Evolutionary conservation across 2,113 vertebrate species (phyloP).

Genomic region (Oryzias curvinotus): DNA sequence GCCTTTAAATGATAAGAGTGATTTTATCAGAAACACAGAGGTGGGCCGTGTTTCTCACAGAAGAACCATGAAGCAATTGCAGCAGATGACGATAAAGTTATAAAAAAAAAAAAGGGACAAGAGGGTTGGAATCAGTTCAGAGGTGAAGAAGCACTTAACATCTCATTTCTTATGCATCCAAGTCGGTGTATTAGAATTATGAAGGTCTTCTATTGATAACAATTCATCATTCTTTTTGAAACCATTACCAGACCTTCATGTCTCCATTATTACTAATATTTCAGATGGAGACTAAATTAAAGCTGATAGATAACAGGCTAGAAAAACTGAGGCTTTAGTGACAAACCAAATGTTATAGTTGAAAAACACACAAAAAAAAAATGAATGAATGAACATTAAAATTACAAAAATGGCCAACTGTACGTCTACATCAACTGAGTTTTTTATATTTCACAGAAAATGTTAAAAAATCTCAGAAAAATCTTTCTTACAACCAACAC

Average conservation of each 20-base stretch:
- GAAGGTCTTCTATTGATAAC: constrained; percentile 4
- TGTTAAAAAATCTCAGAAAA: constrained; percentile 10
- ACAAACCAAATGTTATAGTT: too few relatives aligned
- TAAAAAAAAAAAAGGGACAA: too few relatives aligned
- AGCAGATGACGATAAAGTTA: neutral
- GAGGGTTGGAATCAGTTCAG: neutral
- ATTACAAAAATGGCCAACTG: neutral
- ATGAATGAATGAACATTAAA: neutral
- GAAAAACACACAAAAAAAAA: neutral
- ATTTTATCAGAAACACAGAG: constrained; percentile 5
- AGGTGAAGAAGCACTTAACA: neutral
- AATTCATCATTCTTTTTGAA: neutral
- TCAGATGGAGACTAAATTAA: neutral
- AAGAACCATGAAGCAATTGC: neutral
- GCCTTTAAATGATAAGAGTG: constrained; percentile 23
- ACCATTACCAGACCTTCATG: neutral
- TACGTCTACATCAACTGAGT: neutral
- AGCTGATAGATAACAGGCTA: neutral
- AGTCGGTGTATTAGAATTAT: neutral
- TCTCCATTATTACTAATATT: constrained; percentile 7
- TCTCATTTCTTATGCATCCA: neutral
- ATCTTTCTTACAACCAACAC: neutral
- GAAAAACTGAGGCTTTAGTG: neutral
- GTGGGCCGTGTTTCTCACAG: neutral
- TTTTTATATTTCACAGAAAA: neutral